A percentile compares a stretch with the other conserved stretches of the same genome.
These are phyloP conservation scores for Eospalax fontanierii DNA, from an alignment of 2,797 vertebrate species.

Conservation along the genomic window DNA sequence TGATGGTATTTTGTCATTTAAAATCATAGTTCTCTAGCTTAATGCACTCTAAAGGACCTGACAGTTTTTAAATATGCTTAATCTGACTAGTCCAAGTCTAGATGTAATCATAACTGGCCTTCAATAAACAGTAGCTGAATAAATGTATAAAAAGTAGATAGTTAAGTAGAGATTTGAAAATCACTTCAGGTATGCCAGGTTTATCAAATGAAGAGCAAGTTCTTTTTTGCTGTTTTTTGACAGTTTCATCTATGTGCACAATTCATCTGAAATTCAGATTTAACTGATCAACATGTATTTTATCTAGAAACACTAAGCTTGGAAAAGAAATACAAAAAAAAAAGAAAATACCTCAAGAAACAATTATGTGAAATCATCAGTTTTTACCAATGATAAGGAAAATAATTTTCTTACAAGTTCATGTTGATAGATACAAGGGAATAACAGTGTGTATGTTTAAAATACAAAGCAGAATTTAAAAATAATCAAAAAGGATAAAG, in stretches of 20 bases:
- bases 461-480: slow-evolving; percentile 54
- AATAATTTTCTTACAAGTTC: slow-evolving; percentile 47
- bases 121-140: neutral
- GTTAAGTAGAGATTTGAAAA: neutral
- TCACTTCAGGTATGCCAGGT: neutral
- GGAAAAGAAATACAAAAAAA: neutral
- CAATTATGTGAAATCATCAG: slow-evolving; percentile 5
- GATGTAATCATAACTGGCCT: neutral
- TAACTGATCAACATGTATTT: neutral
- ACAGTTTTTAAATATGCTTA: neutral
- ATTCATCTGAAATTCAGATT: slow-evolving; percentile 54
- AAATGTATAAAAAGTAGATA: neutral
- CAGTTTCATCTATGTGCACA: neutral
- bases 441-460: neutral
- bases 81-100: neutral
- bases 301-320: slow-evolving; percentile 11
- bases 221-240: neutral
- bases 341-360: neutral
- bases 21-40: slow-evolving; percentile 13
- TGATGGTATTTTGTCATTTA: neutral
- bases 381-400: slow-evolving; percentile 19
- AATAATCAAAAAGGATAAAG: slow-evolving; percentile 51
- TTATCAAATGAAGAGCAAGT: neutral
- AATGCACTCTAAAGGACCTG: neutral
- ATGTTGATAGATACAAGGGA: slow-evolving; percentile 28